These are phyloP conservation scores for Telenomus remus DNA, from an alignment of 1,140 invertebrate species.

Conservation along the genomic window DNA sequence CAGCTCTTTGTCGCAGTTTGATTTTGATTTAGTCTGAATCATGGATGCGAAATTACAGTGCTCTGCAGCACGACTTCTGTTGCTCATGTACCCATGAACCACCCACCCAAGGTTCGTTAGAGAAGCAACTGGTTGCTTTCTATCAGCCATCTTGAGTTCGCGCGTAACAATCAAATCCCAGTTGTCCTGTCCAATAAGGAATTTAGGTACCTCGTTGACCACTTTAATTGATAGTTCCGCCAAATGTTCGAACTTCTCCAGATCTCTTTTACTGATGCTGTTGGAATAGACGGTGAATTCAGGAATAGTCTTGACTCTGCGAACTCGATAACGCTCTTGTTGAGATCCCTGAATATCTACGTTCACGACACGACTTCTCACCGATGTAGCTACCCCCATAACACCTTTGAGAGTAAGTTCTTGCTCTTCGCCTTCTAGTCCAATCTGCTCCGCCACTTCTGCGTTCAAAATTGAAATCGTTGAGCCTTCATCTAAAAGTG, in stretches of 20 bases:
- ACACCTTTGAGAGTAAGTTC: constrained; percentile 15
- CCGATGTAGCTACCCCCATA: constrained; percentile 3
- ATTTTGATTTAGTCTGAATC: background rate
- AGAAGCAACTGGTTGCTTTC: constrained; percentile 9
- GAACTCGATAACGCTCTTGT: background rate
- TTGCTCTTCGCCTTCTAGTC: background rate
- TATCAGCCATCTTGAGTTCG: background rate
- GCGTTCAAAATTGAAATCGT: constrained; percentile 11
- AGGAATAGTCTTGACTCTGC: constrained; percentile 6
- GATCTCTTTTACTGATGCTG: constrained; percentile 1
- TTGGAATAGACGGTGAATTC: constrained; percentile 2
- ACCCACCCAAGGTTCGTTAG: constrained; percentile 15
- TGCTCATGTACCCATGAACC: constrained; percentile 6
- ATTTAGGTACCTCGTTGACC: constrained; percentile 8
- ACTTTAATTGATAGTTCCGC: background rate
- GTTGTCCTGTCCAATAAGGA: constrained; percentile 9
- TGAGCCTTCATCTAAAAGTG: constrained; percentile 24
- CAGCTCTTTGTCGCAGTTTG: background rate
- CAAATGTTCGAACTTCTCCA: background rate
- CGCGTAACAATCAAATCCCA: background rate
- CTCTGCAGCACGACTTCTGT: background rate
- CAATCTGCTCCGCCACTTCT: constrained; percentile 5
- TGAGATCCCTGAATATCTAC: constrained; percentile 1
- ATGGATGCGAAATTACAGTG: constrained; percentile 11
- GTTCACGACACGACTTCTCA: constrained; percentile 2